phyloP scores from a whole-genome alignment of 2,113 vertebrate species.

The Acanthochromis polyacanthus region DNA sequence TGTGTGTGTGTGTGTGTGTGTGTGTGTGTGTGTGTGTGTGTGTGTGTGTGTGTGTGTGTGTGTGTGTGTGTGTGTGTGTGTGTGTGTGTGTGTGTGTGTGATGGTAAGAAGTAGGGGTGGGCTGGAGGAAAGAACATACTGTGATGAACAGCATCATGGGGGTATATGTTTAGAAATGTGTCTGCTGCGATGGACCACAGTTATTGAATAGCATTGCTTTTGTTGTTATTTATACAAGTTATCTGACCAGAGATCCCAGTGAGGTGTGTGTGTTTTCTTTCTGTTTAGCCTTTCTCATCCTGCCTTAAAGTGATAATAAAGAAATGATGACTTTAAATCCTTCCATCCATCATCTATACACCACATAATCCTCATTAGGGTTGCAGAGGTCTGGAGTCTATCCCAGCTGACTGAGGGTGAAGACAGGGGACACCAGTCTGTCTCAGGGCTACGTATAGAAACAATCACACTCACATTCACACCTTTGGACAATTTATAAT shows the following conservation, averaged over 20 bases:
- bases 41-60: no score
- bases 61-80: conserved; percentile 14
- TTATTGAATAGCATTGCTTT: neutral
- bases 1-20: conserved; percentile 9
- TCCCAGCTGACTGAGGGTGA: no score
- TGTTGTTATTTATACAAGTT: neutral
- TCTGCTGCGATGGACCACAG: neutral
- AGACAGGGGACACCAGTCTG: no score
- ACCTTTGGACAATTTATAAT: no score
- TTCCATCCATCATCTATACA: no score
- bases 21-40: conserved; percentile 1
- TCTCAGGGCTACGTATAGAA: no score
- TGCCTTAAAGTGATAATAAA: neutral
- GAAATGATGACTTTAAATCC: no score
- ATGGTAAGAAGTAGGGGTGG: neutral
- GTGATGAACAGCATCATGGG: neutral
- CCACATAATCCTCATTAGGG: no score
- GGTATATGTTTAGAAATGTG: conserved; percentile 14
- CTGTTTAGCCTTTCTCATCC: neutral
- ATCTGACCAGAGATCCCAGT: neutral
- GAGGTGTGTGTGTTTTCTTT: neutral
- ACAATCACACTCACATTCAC: no score
- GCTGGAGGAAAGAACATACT: neutral
- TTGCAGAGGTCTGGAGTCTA: no score
- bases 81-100: conserved; percentile 4